Conservation (phyloP, 2,797 vertebrate genomes). For the Xyrichtys novacula region DNA sequence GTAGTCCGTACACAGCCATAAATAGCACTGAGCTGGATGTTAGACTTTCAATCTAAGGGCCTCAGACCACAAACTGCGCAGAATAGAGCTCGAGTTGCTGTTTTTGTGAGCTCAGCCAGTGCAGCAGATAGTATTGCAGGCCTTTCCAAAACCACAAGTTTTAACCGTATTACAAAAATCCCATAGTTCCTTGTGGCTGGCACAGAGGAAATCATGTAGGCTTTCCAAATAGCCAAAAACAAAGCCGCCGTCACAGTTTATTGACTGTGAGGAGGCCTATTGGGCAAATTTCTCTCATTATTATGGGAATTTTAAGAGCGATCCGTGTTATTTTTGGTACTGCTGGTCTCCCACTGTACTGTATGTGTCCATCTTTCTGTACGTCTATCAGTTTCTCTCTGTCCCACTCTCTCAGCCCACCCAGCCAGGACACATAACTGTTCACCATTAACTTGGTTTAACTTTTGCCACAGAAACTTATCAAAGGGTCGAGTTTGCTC, state of each 20-base stretch:
- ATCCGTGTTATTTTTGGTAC: not conserved
- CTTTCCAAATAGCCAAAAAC: slow-evolving; percentile 28
- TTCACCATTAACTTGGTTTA: not conserved
- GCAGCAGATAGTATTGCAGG: slow-evolving; percentile 38
- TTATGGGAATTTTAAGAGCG: not conserved
- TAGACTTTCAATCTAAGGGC: slow-evolving; percentile 33
- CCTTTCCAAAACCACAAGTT: slow-evolving; percentile 52
- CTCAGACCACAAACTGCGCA: slow-evolving; percentile 43
- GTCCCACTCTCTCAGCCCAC: not conserved
- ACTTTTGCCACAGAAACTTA: no score
- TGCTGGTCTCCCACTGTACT: no score
- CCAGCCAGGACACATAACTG: not conserved
- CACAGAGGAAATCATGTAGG: slow-evolving; percentile 39
- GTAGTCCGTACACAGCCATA: slow-evolving; percentile 8
- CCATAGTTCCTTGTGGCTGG: slow-evolving; percentile 30
- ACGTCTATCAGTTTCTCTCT: not conserved
- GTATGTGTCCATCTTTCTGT: no score
- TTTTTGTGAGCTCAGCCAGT: slow-evolving; percentile 41
- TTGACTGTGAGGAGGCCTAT: slow-evolving; percentile 15
- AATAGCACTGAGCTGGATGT: slow-evolving; percentile 34
- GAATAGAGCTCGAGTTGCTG: slow-evolving; percentile 34
- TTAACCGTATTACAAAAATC: slow-evolving; percentile 41
- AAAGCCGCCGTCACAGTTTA: slow-evolving; percentile 20
- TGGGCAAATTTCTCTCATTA: not conserved
- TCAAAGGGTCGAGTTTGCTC: no score